Conservation (phyloP, 2,797 vertebrate species). For the Enteromius unitaeniatus region DNA sequence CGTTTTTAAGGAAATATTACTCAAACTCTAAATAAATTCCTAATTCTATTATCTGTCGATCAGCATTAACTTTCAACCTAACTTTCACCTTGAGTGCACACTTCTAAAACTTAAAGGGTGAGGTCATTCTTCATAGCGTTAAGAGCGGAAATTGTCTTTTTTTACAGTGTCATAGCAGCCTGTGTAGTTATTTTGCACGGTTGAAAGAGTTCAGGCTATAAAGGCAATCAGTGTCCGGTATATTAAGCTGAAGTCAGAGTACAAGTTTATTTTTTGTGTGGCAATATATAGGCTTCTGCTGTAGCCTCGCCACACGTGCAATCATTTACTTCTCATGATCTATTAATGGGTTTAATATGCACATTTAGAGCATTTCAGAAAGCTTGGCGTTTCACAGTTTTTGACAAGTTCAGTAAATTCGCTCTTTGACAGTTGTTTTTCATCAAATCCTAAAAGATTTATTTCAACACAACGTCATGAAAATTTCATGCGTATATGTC, state of each 20-base stretch:
- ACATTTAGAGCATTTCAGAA: slow-evolving; percentile 11
- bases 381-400: slow-evolving; percentile 56
- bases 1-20: slow-evolving; percentile 8
- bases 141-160: slow-evolving; percentile 62
- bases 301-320: slow-evolving; percentile 67
- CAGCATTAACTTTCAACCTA: slow-evolving; percentile 53
- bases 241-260: not conserved
- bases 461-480: slow-evolving; percentile 9
- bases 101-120: slow-evolving; percentile 69
- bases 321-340: slow-evolving; percentile 64
- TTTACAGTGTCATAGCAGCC: not conserved
- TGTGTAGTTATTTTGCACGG: not conserved
- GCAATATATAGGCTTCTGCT: slow-evolving; percentile 34
- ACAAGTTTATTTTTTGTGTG: not conserved
- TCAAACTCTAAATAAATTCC: not conserved
- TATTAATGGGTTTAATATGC: slow-evolving; percentile 61
- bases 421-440: slow-evolving; percentile 41
- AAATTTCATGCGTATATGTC: slow-evolving; percentile 50
- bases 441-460: slow-evolving; percentile 13
- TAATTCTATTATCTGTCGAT: not conserved
- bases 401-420: slow-evolving; percentile 54
- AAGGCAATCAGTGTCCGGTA: not conserved
- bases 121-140: slow-evolving; percentile 66
- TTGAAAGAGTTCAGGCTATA: not conserved
- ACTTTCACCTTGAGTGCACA: slow-evolving; percentile 66